Conservation (phyloP, 92 coral and sea anemone species). For the Nematostella vectensis region DNA sequence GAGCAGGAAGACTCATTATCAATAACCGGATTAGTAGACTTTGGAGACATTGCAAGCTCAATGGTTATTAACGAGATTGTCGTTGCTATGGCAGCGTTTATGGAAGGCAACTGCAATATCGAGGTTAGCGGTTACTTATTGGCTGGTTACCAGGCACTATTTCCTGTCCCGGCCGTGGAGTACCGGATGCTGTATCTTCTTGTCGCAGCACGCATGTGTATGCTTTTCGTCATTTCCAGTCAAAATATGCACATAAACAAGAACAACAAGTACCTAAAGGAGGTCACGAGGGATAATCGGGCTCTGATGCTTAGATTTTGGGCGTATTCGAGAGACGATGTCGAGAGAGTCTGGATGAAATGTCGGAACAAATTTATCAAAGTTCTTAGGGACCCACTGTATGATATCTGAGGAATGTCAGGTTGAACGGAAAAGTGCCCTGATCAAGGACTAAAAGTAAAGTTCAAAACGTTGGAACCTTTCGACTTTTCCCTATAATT, state of each 20-base stretch:
- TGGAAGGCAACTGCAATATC: constrained; percentile 15
- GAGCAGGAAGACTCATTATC: not conserved
- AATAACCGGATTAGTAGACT: constrained; percentile 40
- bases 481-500: too few species aligned
- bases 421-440: too few species aligned
- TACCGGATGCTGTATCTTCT: constrained; percentile 26
- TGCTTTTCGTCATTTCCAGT: constrained; percentile 13
- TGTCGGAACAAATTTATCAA: too few species aligned
- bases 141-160: constrained; percentile 52
- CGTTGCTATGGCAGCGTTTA: constrained; percentile 12
- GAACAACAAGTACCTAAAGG: not conserved
- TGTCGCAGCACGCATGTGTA: constrained; percentile 36
- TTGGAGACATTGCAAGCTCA: constrained; percentile 39
- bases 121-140: constrained; percentile 33
- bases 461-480: too few species aligned
- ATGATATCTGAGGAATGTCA: too few species aligned
- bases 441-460: too few species aligned
- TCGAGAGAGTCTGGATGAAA: not conserved
- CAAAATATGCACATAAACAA: not conserved
- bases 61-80: constrained; percentile 34
- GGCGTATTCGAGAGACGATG: not conserved
- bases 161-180: constrained; percentile 37
- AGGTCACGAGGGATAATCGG: not conserved
- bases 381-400: too few species aligned
- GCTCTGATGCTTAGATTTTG: not conserved